These are phyloP conservation scores for Sprattus sprattus DNA, from an alignment of 2,113 vertebrate genomes.

Conservation along the genomic window DNA sequence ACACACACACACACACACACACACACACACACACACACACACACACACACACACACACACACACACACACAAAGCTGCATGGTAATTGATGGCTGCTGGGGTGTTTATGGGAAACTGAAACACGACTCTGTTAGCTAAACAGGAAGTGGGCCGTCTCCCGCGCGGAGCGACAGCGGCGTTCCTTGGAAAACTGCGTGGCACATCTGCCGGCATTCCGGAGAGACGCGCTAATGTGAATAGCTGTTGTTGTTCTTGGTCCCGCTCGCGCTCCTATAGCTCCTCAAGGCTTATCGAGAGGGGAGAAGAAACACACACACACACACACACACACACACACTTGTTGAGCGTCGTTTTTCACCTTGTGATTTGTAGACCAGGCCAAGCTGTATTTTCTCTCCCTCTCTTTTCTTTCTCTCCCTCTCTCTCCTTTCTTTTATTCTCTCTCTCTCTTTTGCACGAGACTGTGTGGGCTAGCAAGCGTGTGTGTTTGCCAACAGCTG, in stretches of 20 bases:
- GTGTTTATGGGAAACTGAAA: conserved; percentile 55
- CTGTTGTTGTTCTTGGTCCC: conserved; percentile 33
- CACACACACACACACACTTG: no score
- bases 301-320: neutral
- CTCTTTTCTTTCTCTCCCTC: neutral
- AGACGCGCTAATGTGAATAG: neutral
- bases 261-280: neutral
- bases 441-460: neutral
- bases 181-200: neutral
- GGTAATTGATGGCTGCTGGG: conserved; percentile 39
- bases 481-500: conserved; percentile 2
- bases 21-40: conserved; percentile 37
- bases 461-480: neutral
- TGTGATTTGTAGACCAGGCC: no score
- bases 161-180: neutral
- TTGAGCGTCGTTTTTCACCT: no score
- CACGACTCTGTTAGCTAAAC: conserved; percentile 49
- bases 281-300: neutral
- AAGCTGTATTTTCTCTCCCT: neutral
- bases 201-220: conserved; percentile 33
- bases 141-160: conserved; percentile 39
- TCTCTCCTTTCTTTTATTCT: neutral
- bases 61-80: conserved; percentile 39
- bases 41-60: conserved; percentile 32
- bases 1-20: conserved; percentile 20